Evolutionary conservation across 2,113 vertebrate genomes (phyloP), one percentile per base, ranked within the genome.

Genomic region (Atlantisia rogersi): DNA sequence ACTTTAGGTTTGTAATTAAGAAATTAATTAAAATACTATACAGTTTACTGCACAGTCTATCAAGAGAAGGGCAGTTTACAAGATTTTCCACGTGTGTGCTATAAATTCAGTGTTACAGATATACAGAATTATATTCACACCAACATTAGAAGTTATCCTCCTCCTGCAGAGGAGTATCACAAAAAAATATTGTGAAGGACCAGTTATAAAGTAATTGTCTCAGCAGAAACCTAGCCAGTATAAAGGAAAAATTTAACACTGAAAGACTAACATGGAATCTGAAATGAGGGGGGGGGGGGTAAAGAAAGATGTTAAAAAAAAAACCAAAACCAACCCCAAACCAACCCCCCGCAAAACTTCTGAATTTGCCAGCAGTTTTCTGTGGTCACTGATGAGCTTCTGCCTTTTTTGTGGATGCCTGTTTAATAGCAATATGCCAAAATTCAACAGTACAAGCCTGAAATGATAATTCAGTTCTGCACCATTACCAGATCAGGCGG

Each of bases 21-120:
- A 96, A 98, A 96, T 96, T 97, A 97, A 98, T 97, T 98, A 97
- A 98, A 97, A 96, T 95, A 95, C 87, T 94, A 40, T 97, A 97
- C 94, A 98, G 97, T 96, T 97, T 97, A 94, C 93, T 95, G 94
- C 93, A 96, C 86, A 97, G 86, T 63, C 87, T 95, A 76, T 91
- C 93, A 95, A 90, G 94, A 97, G 91, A 70, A 94, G 88, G 90
- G 92, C 93, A 94, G 74, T 94, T 97, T 96, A 93, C 94, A 96
- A 88, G 95, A 90, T 96, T 96, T 97, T 95, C 91, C 86, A 86
- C 28, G 75, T 59, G 39, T 80, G 74, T 77, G 82, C 89, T 93
- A 50, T 96, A 96, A 97, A 97, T 97, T 89, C 68, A 81, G 31
- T 81, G 76, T 58, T 94, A 76, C 77, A 90, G 91, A 94, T 90